Base-by-base conservation (phyloP, 92 coral and sea anemone genomes). In the Epizoanthus stellaris region DNA sequence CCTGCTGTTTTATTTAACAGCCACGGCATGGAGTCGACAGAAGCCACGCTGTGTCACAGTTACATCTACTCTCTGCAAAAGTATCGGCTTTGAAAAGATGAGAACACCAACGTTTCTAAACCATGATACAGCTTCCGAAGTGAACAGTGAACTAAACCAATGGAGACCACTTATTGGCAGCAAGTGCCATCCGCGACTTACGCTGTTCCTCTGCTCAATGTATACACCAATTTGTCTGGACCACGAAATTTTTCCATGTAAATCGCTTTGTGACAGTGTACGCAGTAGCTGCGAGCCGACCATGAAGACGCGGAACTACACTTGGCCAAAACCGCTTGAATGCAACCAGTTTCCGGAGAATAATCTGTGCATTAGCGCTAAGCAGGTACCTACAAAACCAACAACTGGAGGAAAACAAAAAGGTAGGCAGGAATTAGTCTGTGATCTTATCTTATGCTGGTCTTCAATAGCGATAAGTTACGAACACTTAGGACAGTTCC, bases 151-250 rank as follows among this genome's bases (percentile, higher is more conserved):
- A 17, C 85, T 93, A 11, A 42, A 14, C 4, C 67, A 72, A 8
- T 93, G 96, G 96, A 4, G 40, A 13, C 89, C 58, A 1, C 91
- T 93, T 0, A 87, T 90, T 0, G 85, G 75, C 9, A 69, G 61
- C 3, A 82, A 88, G 3, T 88, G 91, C 30, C 94, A 90, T 61
- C 52, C 42, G 0, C 66, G 82, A 4, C 77, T 95, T 17, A 84
- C 77, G 67, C 76, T 73, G 20, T 95, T 95, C 62, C 91, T 95
- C 73, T 95, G 98, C 60, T 86, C 95, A 11, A 86, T 92, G 30
- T 93, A 89, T 82, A 96, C 98, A 4, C 98, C 98, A 30, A 87
- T 95, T 57, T 95, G 98, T 80, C 75, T 95, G 67, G 82, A 87
- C 3, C 49, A 36, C 4, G 75, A 80, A 10, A 89, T 94, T 15